Evolutionary conservation across 1,140 invertebrate genomes (phyloP).

Genomic region (Eupeodes corollae): DNA sequence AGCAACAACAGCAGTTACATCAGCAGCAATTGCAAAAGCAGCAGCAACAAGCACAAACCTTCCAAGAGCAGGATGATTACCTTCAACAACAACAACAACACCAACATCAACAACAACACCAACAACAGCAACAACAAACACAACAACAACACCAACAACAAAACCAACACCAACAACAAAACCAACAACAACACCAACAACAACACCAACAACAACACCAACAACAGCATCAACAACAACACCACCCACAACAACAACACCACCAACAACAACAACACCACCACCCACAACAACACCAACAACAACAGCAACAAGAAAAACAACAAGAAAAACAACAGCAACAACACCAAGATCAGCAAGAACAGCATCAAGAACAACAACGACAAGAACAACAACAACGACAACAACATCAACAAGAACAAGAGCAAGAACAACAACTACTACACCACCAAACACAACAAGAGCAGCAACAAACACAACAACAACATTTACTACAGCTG

Average conservation of each 20-base stretch:
- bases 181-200: conserved; percentile 13
- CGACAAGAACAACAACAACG: conserved; percentile 3
- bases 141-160: conserved; percentile 14
- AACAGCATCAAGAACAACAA: conserved; percentile 5
- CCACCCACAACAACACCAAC: conserved; percentile 9
- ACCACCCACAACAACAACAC: conserved; percentile 27
- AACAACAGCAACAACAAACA: conserved; percentile 13
- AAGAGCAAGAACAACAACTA: conserved; percentile 37
- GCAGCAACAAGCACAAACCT: conserved; percentile 5
- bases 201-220: neutral
- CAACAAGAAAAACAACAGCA: conserved; percentile 8
- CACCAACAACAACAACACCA: conserved; percentile 17
- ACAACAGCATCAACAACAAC: conserved; percentile 13
- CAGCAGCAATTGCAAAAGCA: conserved; percentile 25
- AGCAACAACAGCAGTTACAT: conserved; percentile 9
- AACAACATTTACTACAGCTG: conserved; percentile 20
- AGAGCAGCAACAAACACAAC: conserved; percentile 25
- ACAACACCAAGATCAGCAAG: conserved; percentile 21
- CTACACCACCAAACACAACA: conserved; percentile 36
- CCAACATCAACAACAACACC: conserved; percentile 12
- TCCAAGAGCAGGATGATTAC: neutral
- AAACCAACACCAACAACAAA: conserved; percentile 20
- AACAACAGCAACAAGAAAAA: conserved; percentile 7
- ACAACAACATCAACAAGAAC: conserved; percentile 39
- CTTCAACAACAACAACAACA: conserved; percentile 1